Base-by-base conservation (phyloP, 2,797 vertebrate genomes). In the Falco cherrug region DNA sequence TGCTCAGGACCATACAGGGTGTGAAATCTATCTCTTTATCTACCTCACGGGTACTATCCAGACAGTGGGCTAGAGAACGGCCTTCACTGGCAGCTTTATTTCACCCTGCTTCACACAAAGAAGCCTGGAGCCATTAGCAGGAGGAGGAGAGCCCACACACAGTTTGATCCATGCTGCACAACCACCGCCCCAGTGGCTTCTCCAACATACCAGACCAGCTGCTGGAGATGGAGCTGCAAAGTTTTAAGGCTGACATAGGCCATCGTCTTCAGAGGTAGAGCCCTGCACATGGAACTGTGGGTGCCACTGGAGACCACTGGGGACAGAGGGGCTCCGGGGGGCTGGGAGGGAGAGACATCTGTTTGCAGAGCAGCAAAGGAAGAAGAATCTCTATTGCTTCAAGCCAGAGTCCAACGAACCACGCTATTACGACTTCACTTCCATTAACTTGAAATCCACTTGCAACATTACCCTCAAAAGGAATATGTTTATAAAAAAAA, bases 391-490 rank as follows among this genome's bases (percentile, higher is more conserved):
- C 56, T 48, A 3, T 11, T 68, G 35, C 75, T 83, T 61, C 1
- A 18, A 83, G 26, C 31, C 47, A 3, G 5, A 41, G 31, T 69
- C 79, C 57, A 63, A 19, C 0, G 11, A 96, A 45, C n/a, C 64
- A 84, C 57, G 75, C 79, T 93, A 73, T 61, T 92, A 79, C 60
- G 77, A 76, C 51, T 91, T 87, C 77, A 35, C 79, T 95, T 94
- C 89, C 75, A 82, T 79, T 79, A 81, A 48, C 71, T 83, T 43
- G 59, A 91, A 96, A 95, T 91, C 54, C 79, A 95, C 90, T 95
- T 79, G 90, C 81, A 95, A 85, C 79, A 71, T 56, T 65, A 95
- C 90, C 65, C 88, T 95, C 95, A 50, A 93, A 89, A 95, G 59
- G 20, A 95, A 68, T 68, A 90, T 22, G 53, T 71, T 69, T 39